These are phyloP conservation scores for Leucozona laternaria DNA, from an alignment of 2,888 invertebrate genomes.

Conservation along the genomic window DNA sequence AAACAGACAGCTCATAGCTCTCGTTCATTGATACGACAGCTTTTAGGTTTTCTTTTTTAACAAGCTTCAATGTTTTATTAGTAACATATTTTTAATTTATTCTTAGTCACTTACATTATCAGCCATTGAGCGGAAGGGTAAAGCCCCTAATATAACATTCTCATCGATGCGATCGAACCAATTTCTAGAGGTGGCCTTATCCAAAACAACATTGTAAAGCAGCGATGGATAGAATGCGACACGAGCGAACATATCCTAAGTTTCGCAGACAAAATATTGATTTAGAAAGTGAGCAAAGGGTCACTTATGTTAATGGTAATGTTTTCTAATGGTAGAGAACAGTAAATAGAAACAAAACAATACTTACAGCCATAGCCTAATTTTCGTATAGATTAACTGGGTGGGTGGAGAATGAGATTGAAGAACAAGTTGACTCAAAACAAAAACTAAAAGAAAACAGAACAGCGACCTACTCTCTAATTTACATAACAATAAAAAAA, in stretches of 20 bases:
- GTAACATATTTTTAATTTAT: not conserved
- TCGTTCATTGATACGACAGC: constrained; percentile 99
- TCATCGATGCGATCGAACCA: constrained; percentile 99
- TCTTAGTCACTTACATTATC: constrained; percentile 87
- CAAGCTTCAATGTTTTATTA: constrained; percentile 84
- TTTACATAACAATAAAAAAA: not conserved
- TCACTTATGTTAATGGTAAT: not conserved
- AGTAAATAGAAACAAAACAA: not conserved
- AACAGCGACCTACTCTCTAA: not conserved
- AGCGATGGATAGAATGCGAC: constrained; percentile 97
- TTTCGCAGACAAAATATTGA: not conserved
- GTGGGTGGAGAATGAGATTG: not conserved
- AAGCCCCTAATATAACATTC: constrained; percentile 96
- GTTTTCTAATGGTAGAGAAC: not conserved
- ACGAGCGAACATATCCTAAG: constrained; percentile 90
- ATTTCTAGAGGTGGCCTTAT: constrained; percentile 91
- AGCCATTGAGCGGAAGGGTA: constrained; percentile 95
- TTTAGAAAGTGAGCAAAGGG: not conserved
- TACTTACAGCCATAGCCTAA: not conserved
- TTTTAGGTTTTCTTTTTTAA: constrained; percentile 94
- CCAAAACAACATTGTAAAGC: constrained; percentile 96
- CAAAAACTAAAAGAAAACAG: constrained; percentile 1
- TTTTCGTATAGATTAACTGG: not conserved
- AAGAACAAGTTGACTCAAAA: constrained; percentile 1
- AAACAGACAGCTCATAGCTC: constrained; percentile 94